A percentile compares a stretch with the other conserved stretches of the same genome.
Conservation (phyloP, 1,140 invertebrate species). For the Antheraea mylitta region DNA sequence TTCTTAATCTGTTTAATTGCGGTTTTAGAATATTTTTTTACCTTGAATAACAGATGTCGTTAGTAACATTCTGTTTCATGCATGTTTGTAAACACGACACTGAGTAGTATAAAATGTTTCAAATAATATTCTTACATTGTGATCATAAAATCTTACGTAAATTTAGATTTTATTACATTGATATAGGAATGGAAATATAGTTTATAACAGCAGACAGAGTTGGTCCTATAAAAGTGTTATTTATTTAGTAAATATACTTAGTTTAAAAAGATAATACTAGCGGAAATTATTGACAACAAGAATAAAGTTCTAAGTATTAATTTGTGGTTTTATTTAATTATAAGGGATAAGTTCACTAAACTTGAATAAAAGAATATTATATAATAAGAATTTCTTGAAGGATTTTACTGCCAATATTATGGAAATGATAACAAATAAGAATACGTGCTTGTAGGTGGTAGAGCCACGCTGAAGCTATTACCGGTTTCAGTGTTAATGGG, state of each 20-base stretch:
- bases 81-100: neutral
- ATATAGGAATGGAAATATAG: neutral
- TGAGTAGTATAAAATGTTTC: neutral
- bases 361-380: no score
- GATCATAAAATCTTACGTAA: neutral
- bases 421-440: no score
- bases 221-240: slow-evolving; percentile 30
- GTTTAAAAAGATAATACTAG: slow-evolving; percentile 30
- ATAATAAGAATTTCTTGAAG: no score
- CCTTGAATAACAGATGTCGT: neutral
- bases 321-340: slow-evolving; percentile 12
- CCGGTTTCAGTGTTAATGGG: no score
- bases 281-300: slow-evolving; percentile 34
- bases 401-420: no score
- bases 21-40: neutral
- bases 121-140: neutral
- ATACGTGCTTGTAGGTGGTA: no score
- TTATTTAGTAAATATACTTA: slow-evolving; percentile 23
- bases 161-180: neutral
- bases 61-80: neutral
- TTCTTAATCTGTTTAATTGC: no score
- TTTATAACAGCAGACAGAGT: slow-evolving; percentile 17
- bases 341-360: neutral
- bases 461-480: no score
- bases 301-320: slow-evolving; percentile 31